Evolutionary conservation across 2,888 invertebrate species (phyloP).

Genomic region (Melanotus villosus): DNA sequence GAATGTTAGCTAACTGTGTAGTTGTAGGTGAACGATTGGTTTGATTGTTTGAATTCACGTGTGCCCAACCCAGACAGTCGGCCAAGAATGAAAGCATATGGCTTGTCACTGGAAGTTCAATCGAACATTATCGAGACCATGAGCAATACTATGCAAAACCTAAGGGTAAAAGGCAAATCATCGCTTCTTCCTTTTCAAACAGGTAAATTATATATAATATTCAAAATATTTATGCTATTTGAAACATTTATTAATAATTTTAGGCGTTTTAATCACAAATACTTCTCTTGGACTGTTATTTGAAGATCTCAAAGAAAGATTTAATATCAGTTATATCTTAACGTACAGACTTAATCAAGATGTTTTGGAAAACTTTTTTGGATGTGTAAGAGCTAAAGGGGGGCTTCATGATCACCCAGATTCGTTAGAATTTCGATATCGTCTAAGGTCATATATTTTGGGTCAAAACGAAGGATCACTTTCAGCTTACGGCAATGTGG

Average conservation of each 20-base stretch:
- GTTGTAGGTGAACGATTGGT: constrained; percentile 50
- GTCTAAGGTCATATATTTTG: constrained; percentile 50
- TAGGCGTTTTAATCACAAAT: constrained; percentile 48
- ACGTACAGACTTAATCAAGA: constrained; percentile 54
- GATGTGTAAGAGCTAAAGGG: constrained; percentile 38
- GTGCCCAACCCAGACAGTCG: constrained; percentile 36
- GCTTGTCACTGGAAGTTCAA: constrained; percentile 46
- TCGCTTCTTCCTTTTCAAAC: constrained; percentile 53
- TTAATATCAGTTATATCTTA: constrained; percentile 47
- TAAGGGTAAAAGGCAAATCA: constrained; percentile 44
- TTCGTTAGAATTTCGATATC: constrained; percentile 52
- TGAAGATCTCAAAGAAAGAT: constrained; percentile 40
- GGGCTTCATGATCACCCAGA: constrained; percentile 49
- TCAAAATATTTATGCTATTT: not conserved
- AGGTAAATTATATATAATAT: constrained; percentile 25
- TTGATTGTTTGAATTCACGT: constrained; percentile 48
- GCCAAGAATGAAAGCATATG: constrained; percentile 47
- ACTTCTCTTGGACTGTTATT: constrained; percentile 41
- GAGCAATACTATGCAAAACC: constrained; percentile 37
- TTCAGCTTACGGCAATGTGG: constrained; percentile 35
- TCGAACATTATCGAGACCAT: constrained; percentile 49
- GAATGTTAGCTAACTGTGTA: no score
- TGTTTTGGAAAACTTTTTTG: constrained; percentile 52
- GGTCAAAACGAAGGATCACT: constrained; percentile 40
- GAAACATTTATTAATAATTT: constrained; percentile 13